Conservation (phyloP, 2,888 invertebrate species). For the Dysmachus trigonus region DNA sequence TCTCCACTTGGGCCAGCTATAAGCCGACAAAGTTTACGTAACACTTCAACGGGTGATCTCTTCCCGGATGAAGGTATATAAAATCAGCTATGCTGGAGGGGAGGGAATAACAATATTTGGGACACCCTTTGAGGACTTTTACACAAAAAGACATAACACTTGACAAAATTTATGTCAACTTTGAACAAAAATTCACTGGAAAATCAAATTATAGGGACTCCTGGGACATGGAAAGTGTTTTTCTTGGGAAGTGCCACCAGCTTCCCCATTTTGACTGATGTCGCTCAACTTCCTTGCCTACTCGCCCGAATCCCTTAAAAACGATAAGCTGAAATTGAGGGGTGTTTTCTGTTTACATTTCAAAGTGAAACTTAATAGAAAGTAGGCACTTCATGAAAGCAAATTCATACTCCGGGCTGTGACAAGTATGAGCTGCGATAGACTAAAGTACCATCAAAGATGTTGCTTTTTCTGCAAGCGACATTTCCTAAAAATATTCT, state of each 20-base stretch:
- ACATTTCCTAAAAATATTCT: not conserved
- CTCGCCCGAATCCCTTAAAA: not conserved
- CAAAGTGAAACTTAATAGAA: not conserved
- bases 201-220: not conserved
- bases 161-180: slow-evolving; percentile 7
- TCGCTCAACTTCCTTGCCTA: not conserved
- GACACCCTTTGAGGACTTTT: not conserved
- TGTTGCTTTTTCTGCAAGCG: not conserved
- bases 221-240: not conserved
- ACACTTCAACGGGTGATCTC: not conserved
- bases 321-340: slow-evolving; percentile 4
- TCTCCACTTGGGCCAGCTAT: not conserved
- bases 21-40: not conserved
- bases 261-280: not conserved
- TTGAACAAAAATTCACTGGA: not conserved
- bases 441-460: not conserved
- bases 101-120: not conserved
- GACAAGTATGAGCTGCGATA: not conserved
- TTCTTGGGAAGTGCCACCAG: not conserved
- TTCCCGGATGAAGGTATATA: not conserved
- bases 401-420: not conserved
- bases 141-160: not conserved
- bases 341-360: not conserved
- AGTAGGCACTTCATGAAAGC: not conserved
- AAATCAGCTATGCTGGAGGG: not conserved